phyloP scores from a whole-genome alignment of 2,113 vertebrate genomes.

The Salvator merianae region DNA sequence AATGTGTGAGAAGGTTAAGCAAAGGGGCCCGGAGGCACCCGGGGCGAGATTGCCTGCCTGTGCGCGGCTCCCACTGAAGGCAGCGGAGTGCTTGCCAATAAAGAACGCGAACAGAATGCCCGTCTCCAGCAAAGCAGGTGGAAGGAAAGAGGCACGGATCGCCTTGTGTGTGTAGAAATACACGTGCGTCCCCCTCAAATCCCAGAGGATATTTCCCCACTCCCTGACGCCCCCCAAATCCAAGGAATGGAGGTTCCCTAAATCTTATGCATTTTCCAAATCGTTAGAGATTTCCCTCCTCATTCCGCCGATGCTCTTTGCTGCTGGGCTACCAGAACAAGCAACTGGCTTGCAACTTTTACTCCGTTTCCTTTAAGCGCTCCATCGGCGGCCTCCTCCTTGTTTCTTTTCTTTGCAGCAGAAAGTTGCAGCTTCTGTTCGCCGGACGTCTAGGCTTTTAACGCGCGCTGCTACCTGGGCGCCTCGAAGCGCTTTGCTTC shows the following conservation, averaged over 20 bases:
- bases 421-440: too few species aligned
- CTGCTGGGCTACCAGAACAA: neutral
- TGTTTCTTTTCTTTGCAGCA: too few species aligned
- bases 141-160: neutral
- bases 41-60: neutral
- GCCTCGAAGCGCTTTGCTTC: too few species aligned
- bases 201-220: too few species aligned
- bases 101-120: neutral
- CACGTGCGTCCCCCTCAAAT: neutral
- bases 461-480: too few species aligned
- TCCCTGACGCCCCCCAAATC: neutral
- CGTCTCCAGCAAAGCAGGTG: neutral
- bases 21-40: neutral
- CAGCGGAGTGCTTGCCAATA: neutral
- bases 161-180: fast-evolving
- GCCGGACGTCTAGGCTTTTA: too few species aligned
- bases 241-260: neutral
- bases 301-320: neutral
- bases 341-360: neutral
- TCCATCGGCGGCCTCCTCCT: neutral
- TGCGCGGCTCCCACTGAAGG: neutral
- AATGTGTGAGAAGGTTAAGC: neutral
- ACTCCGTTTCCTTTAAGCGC: neutral
- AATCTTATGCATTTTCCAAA: fast-evolving
- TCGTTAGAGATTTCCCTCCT: neutral